Conservation (phyloP, 2,797 vertebrate genomes). For the Eptatretus atami region DNA sequence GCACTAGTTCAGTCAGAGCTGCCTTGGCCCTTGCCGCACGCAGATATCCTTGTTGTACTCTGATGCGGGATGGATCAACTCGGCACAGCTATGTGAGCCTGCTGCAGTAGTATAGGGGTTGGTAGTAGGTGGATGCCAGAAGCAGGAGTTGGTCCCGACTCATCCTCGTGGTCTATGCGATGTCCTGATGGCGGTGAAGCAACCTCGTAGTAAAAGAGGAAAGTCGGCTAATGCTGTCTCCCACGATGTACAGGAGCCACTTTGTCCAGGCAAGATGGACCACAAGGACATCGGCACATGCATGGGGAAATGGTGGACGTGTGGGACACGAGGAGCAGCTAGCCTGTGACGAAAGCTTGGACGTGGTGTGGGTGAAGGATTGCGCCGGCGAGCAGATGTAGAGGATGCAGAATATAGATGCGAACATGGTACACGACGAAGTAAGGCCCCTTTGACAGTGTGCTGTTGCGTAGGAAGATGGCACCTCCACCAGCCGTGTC, state of each 20-base stretch:
- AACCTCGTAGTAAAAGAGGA: too few species aligned
- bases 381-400: not conserved
- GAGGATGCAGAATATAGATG: not conserved
- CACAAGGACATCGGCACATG: not conserved
- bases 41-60: too few species aligned
- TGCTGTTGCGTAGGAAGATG: not conserved
- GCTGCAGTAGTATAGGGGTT: too few species aligned
- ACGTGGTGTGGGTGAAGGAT: not conserved
- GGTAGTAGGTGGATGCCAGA: too few species aligned
- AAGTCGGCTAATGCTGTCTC: not conserved
- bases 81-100: too few species aligned
- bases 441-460: constrained; percentile 3
- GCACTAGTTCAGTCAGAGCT: too few species aligned
- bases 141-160: too few species aligned
- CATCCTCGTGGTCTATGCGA: too few species aligned
- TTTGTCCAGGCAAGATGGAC: not conserved
- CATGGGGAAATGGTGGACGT: not conserved
- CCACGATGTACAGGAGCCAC: not conserved
- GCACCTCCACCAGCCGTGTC: not conserved
- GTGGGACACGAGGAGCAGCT: not conserved
- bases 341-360: not conserved
- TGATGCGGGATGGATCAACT: too few species aligned
- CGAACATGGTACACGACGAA: not conserved
- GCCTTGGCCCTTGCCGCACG: too few species aligned
- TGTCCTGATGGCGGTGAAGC: too few species aligned